Evolutionary conservation across 2,797 vertebrate species (phyloP), one percentile per base, ranked within the genome.

Genomic region (Naso thynnoides): DNA sequence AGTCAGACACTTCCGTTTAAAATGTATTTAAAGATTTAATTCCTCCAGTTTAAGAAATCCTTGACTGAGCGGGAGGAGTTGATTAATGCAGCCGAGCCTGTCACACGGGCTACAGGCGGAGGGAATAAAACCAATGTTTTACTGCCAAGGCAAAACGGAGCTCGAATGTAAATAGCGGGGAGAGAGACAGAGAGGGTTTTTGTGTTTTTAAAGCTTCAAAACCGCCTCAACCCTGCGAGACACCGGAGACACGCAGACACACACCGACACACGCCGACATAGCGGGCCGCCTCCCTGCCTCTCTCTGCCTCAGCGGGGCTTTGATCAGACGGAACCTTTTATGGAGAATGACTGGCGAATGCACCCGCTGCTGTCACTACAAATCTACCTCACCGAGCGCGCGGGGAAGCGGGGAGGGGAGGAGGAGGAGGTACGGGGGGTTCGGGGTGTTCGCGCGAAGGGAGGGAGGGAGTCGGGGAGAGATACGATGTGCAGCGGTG

Each of bases 241-340:
- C 92, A 78, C 88, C 83, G 79, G 86, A 92, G 92, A 93, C 92
- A 81, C 88, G 87, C 88, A 83, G 86, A 87, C 82, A 81, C 80
- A 64, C 63, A 85, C 70, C 72, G 84, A 89, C 86, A 86, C 89
- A 70, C 84, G 74, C 84, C 80, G 85, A 86, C 89, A 73, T 65
- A 62, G 90, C 90, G 88, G 89, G 86, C 87, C 87, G 84, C 86
- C 86, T 89, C 78, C 81, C 83, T 53, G 85, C 79, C 81, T 78
- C 87, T 83, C 83, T 59, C 76, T 57, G 86, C 91, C 90, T 82
- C 92, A 54, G 90, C 85, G 79, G 86, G 76, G 68, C 94, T 95
- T 95, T 95, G 94, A 95, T 95, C 94, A 94, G 59, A 50, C 84
- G 77, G 81, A 90, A 91, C 83, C 94, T 95, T 94, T 95, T 93